A percentile compares a stretch with the other conserved stretches of the same genome.
Conservation (phyloP, 2,113 vertebrate species). For the Triplophysa siluroides region DNA sequence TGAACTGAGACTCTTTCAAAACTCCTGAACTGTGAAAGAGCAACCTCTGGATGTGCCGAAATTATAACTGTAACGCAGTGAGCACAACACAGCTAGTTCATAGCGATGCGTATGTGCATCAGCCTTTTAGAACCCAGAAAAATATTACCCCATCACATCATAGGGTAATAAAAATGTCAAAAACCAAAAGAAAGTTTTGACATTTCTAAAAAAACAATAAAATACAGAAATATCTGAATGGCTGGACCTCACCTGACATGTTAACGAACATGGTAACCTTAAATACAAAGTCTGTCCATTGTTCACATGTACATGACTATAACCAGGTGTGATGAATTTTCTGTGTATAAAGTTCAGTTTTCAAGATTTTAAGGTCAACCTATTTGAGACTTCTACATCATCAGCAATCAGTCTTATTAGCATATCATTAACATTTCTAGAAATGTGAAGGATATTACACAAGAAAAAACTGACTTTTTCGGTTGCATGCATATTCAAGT, state of each 20-base stretch:
- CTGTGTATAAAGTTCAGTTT: neutral
- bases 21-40: no score
- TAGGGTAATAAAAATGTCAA: conserved; percentile 2
- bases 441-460: neutral
- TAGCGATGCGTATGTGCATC: no score
- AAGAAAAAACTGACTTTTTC: no score
- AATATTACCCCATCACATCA: conserved; percentile 1
- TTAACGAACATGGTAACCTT: no score
- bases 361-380: conserved; percentile 7
- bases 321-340: neutral
- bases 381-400: neutral
- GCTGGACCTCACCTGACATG: neutral
- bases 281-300: neutral
- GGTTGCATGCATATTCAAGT: neutral
- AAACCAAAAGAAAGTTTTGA: neutral
- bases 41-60: no score
- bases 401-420: conserved; percentile 6
- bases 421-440: conserved; percentile 25
- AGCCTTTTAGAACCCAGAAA: no score
- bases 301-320: neutral
- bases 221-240: neutral
- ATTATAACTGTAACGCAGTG: no score
- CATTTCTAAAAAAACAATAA: neutral
- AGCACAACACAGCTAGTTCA: neutral
- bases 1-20: no score